phyloP scores from a whole-genome alignment of 2,888 invertebrate genomes.

The Drosophila nigritarsus region DNA sequence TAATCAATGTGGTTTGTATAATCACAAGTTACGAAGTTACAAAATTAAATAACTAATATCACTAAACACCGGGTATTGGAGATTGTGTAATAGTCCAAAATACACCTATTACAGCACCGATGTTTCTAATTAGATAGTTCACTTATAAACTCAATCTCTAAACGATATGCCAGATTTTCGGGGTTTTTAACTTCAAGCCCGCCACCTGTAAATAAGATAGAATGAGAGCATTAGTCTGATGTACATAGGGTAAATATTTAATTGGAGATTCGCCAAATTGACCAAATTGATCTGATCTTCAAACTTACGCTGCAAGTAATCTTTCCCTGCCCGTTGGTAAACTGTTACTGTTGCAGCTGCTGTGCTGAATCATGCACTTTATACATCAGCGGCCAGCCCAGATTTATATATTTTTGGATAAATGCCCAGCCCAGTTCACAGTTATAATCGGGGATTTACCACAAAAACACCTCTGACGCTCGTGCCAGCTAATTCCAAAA shows the following conservation, averaged over 20 bases:
- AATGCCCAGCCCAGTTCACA: constrained; percentile 32
- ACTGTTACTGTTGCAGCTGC: constrained; percentile 53
- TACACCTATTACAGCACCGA: constrained; percentile 70
- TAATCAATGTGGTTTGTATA: constrained; percentile 17
- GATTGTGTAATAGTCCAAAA: constrained; percentile 53
- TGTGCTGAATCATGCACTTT: constrained; percentile 66
- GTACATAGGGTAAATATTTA: neutral
- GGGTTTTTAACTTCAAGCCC: constrained; percentile 49
- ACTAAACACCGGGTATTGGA: constrained; percentile 71
- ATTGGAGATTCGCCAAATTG: neutral
- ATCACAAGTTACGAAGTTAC: constrained; percentile 33
- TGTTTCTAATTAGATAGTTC: constrained; percentile 69
- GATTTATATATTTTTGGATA: constrained; percentile 60
- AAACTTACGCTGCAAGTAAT: constrained; percentile 52
- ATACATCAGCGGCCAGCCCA: constrained; percentile 44
- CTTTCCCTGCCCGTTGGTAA: constrained; percentile 38
- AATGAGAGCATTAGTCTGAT: constrained; percentile 21
- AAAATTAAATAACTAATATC: constrained; percentile 75
- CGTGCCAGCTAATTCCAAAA: constrained; percentile 47
- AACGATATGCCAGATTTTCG: constrained; percentile 36
- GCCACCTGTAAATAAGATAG: constrained; percentile 59
- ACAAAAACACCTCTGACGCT: constrained; percentile 38
- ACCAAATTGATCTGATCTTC: neutral
- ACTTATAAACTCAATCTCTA: constrained; percentile 56
- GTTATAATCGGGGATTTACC: constrained; percentile 34